These are phyloP conservation scores for Pachliopta kotzebuea DNA, from an alignment of 2,888 invertebrate genomes.

Conservation along the genomic window DNA sequence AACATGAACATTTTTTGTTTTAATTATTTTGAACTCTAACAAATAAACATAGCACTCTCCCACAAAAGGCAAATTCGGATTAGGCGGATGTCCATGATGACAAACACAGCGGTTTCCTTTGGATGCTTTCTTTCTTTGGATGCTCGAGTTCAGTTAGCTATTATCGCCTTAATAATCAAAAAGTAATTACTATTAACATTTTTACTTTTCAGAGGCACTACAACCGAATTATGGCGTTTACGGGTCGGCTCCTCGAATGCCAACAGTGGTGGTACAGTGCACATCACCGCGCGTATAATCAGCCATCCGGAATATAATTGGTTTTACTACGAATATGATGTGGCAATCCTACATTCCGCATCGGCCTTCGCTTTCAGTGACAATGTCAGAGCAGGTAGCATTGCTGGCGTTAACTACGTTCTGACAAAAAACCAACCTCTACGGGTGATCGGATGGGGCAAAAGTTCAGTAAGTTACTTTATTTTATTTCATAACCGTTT, in stretches of 20 bases:
- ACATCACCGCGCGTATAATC: constrained; percentile 33
- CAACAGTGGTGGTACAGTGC: constrained; percentile 44
- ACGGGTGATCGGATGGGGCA: constrained; percentile 57
- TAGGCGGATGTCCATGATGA: too few relatives aligned
- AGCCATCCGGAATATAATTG: constrained; percentile 40
- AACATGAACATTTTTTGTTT: too few relatives aligned
- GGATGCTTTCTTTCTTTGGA: too few relatives aligned
- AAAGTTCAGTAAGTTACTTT: constrained; percentile 42
- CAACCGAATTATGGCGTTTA: constrained; percentile 38
- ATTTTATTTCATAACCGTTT: too few relatives aligned
- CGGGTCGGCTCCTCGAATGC: constrained; percentile 43
- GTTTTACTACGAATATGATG: constrained; percentile 40
- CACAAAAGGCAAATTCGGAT: too few relatives aligned
- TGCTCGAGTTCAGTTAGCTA: too few relatives aligned
- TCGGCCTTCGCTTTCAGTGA: constrained; percentile 36
- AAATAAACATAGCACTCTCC: too few relatives aligned
- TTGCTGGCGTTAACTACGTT: constrained; percentile 49
- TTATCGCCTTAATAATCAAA: too few relatives aligned
- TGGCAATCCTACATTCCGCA: constrained; percentile 43
- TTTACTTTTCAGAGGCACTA: constrained; percentile 38
- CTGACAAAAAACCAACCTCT: constrained; percentile 46
- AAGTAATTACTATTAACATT: too few relatives aligned
- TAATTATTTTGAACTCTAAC: too few relatives aligned
- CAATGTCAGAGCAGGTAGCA: constrained; percentile 37
- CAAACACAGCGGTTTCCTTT: too few relatives aligned